Conservation (phyloP, 2,113 vertebrate species). For the Nothoprocta perdicaria region DNA sequence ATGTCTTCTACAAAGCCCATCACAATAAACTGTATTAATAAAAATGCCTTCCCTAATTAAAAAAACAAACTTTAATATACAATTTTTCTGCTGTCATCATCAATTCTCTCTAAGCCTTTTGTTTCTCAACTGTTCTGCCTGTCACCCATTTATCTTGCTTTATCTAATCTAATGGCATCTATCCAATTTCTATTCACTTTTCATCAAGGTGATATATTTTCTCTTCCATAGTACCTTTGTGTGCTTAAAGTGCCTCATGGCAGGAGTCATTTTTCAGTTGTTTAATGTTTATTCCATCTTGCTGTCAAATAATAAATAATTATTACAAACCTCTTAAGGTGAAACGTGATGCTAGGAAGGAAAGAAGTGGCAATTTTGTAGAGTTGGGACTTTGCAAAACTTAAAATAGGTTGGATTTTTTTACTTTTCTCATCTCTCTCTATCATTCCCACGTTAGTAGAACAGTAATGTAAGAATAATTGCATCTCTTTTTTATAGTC, state of each 20-base stretch:
- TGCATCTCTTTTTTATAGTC: not conserved
- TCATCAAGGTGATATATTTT: slow-evolving; percentile 38
- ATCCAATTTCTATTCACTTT: slow-evolving; percentile 37
- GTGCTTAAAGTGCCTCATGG: not conserved
- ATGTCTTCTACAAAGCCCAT: slow-evolving; percentile 21
- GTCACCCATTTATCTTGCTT: slow-evolving; percentile 48
- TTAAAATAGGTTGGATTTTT: slow-evolving; percentile 2
- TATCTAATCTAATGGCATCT: slow-evolving; percentile 42
- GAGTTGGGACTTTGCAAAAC: not conserved
- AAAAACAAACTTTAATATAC: not conserved
- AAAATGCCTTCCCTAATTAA: slow-evolving; percentile 53
- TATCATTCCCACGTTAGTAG: not conserved
- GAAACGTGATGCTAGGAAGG: not conserved
- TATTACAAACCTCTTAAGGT: not conserved
- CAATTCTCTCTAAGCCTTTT: slow-evolving; percentile 32
- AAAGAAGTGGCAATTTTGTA: not conserved
- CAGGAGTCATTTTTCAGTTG: slow-evolving; percentile 10
- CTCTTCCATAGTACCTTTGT: slow-evolving; percentile 2
- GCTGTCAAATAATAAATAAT: slow-evolving; percentile 14
- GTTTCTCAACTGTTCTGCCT: slow-evolving; percentile 8
- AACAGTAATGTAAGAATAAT: not conserved
- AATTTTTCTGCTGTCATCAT: slow-evolving; percentile 23
- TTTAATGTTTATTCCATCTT: slow-evolving; percentile 25
- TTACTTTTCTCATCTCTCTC: not conserved
- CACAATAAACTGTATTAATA: slow-evolving; percentile 15